Evolutionary conservation across 1,140 invertebrate species (phyloP).

Genomic region (Sinonovacula constricta): DNA sequence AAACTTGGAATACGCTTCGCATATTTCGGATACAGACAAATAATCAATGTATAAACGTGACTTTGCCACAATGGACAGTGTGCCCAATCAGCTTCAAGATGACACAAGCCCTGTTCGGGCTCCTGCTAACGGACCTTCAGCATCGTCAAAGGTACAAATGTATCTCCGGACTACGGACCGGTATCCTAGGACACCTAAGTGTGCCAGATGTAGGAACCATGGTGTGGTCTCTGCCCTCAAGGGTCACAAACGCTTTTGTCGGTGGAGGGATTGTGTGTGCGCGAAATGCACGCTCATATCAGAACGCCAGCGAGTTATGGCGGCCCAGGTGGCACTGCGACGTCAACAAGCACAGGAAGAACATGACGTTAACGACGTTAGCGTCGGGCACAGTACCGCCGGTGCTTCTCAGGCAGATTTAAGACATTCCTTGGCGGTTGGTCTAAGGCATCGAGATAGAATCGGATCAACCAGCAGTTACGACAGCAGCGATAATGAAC

Average conservation of each 20-base stretch:
- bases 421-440: neutral
- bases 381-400: neutral
- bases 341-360: slow-evolving; percentile 49
- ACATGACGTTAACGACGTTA: slow-evolving; percentile 10
- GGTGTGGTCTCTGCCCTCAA: slow-evolving; percentile 47
- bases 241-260: slow-evolving; percentile 50
- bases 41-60: too few species aligned
- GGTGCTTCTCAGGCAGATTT: neutral
- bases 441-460: neutral
- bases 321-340: slow-evolving; percentile 46
- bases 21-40: too few species aligned
- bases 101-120: too few species aligned
- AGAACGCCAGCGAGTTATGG: slow-evolving; percentile 49
- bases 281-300: slow-evolving; percentile 48
- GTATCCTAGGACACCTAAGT: slow-evolving; percentile 48
- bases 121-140: too few species aligned
- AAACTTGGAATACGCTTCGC: too few species aligned
- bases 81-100: too few species aligned
- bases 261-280: slow-evolving; percentile 44
- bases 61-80: too few species aligned
- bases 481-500: slow-evolving; percentile 37
- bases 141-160: too few species aligned
- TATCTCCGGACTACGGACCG: too few species aligned
- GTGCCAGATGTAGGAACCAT: slow-evolving; percentile 48
- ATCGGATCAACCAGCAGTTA: slow-evolving; percentile 9